Evolutionary conservation across 1,140 invertebrate species (phyloP).

Genomic region (Camponotus vicinus): DNA sequence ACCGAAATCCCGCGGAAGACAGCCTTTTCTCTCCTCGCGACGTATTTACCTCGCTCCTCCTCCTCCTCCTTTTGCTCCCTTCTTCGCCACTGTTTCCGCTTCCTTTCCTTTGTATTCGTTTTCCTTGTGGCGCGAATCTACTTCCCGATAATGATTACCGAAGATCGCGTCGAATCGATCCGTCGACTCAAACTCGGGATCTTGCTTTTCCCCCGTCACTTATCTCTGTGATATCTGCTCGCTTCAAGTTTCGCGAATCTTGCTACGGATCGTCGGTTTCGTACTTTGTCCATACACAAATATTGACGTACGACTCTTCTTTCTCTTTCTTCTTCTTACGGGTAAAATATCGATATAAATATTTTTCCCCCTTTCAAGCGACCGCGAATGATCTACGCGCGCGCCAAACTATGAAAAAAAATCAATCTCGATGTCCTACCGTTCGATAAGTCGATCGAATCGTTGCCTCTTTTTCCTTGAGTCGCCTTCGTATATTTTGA

Average conservation of each 20-base stretch:
- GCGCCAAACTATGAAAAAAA: constrained; percentile 26
- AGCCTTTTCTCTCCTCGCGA: constrained; percentile 62
- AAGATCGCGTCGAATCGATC: constrained; percentile 33
- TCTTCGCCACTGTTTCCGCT: constrained; percentile 10
- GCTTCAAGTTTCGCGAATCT: constrained; percentile 32
- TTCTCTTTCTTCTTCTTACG: neutral
- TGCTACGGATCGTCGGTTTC: neutral
- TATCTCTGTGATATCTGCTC: neutral
- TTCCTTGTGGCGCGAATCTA: constrained; percentile 26
- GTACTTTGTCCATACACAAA: neutral
- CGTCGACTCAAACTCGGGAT: constrained; percentile 23
- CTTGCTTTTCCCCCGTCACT: constrained; percentile 4
- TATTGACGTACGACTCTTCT: neutral
- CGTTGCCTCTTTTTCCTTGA: constrained; percentile 6
- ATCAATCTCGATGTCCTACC: constrained; percentile 37
- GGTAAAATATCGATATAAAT: neutral
- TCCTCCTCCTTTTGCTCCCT: constrained; percentile 31
- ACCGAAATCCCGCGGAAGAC: constrained; percentile 70
- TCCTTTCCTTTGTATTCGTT: constrained; percentile 28
- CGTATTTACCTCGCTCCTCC: constrained; percentile 40
- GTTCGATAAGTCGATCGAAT: constrained; percentile 37
- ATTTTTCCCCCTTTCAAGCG: constrained; percentile 30
- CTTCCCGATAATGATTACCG: constrained; percentile 36
- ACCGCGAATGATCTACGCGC: constrained; percentile 15
- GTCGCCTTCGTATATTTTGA: constrained; percentile 29